Evolutionary conservation across 2,888 invertebrate species (phyloP).

Genomic region (Mythimna lalbum): DNA sequence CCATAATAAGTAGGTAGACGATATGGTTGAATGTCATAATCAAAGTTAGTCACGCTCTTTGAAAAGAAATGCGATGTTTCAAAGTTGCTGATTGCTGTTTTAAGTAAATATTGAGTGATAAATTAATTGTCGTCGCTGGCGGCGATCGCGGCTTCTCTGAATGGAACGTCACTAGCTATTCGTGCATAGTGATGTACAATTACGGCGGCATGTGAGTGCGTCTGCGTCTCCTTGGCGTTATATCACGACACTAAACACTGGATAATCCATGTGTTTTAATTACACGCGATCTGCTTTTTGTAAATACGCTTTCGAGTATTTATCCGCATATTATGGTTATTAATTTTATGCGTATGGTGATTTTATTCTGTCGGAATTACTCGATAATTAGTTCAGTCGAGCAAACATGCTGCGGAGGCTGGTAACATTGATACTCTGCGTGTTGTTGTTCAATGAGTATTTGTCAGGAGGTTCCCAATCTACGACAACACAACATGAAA

Average conservation of each 20-base stretch:
- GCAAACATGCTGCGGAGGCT: slow-evolving; percentile 1
- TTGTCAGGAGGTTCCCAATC: neutral
- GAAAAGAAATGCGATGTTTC: slow-evolving; percentile 53
- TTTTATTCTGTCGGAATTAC: slow-evolving; percentile 42
- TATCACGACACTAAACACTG: slow-evolving; percentile 59
- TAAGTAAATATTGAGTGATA: slow-evolving; percentile 51
- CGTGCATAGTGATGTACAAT: slow-evolving; percentile 62
- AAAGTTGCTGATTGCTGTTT: slow-evolving; percentile 60
- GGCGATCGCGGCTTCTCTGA: slow-evolving; percentile 38
- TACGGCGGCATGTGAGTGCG: slow-evolving; percentile 65
- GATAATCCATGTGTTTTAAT: slow-evolving; percentile 53
- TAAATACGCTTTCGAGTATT: slow-evolving; percentile 59
- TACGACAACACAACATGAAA: neutral
- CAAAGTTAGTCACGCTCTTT: slow-evolving; percentile 49
- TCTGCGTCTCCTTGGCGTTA: slow-evolving; percentile 59
- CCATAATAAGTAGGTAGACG: slow-evolving; percentile 15
- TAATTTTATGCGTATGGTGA: slow-evolving; percentile 42
- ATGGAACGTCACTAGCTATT: slow-evolving; percentile 41
- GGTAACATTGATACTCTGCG: slow-evolving; percentile 5
- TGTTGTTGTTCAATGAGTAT: slow-evolving; percentile 5
- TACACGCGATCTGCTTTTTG: slow-evolving; percentile 58
- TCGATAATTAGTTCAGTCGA: slow-evolving; percentile 33
- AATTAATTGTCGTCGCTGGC: slow-evolving; percentile 41
- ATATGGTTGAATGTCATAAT: slow-evolving; percentile 40
- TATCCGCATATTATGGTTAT: slow-evolving; percentile 49